Percentiles rank a stretch among this genome's conserved stretches.
Conservation (phyloP, 2,797 vertebrate species). For the Sebastes cheni region DNA sequence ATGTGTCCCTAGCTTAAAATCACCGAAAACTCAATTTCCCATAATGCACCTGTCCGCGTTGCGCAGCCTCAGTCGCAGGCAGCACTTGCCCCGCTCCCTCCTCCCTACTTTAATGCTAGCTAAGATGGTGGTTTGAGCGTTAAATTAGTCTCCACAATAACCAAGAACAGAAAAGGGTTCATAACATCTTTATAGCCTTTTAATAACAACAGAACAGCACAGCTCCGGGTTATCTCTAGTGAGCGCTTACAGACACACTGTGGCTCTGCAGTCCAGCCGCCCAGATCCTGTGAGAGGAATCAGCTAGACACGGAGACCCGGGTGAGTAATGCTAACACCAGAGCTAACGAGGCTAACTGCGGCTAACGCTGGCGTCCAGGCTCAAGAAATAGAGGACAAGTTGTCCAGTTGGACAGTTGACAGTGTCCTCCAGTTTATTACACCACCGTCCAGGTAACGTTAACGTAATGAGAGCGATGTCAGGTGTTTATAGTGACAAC, state of each 20-base stretch:
- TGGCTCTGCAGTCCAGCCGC: constrained; percentile 77
- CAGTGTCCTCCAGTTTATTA: not conserved
- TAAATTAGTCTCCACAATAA: constrained; percentile 83
- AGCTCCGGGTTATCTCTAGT: constrained; percentile 64
- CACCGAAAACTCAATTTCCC: constrained; percentile 69
- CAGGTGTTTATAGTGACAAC: constrained; percentile 48
- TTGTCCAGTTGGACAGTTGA: too few relatives aligned
- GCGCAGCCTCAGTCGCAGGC: constrained; percentile 79
- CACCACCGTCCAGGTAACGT: constrained; percentile 10
- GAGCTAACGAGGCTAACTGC: too few relatives aligned
- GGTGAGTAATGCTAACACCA: constrained; percentile 81
- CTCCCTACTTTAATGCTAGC: constrained; percentile 86
- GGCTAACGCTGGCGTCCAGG: too few relatives aligned
- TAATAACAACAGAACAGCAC: constrained; percentile 70
- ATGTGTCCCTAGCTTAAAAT: too few relatives aligned
- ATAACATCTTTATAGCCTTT: constrained; percentile 75
- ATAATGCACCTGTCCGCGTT: constrained; percentile 41
- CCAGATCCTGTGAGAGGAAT: constrained; percentile 85
- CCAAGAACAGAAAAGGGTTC: constrained; percentile 77
- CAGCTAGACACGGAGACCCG: constrained; percentile 82
- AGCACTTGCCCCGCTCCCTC: constrained; percentile 82
- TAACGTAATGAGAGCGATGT: constrained; percentile 39
- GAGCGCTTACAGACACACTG: constrained; percentile 70
- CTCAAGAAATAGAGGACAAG: too few relatives aligned
- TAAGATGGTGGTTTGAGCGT: constrained; percentile 89